phyloP scores from a whole-genome alignment of 2,888 invertebrate species.

The Eupithecia centaureata region DNA sequence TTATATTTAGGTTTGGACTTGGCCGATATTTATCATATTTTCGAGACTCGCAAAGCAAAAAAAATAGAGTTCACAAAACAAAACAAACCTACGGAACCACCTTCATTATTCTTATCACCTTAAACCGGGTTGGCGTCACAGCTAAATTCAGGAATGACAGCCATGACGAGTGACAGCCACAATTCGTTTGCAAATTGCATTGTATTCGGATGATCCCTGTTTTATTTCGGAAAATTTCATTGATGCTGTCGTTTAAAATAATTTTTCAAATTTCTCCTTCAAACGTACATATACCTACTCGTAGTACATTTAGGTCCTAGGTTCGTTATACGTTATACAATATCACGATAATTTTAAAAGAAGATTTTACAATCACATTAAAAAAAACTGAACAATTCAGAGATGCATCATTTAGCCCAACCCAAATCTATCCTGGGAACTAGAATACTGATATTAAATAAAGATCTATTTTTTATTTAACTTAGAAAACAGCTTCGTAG shows the following conservation, averaged over 20 bases:
- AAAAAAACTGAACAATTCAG: too few relatives aligned
- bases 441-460: too few relatives aligned
- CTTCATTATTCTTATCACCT: slow-evolving; percentile 9
- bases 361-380: too few relatives aligned
- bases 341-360: neutral
- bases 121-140: slow-evolving; percentile 21
- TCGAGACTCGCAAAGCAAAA: neutral
- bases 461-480: too few relatives aligned
- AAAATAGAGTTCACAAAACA: neutral
- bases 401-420: too few relatives aligned
- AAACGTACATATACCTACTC: too few relatives aligned
- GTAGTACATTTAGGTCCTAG: neutral
- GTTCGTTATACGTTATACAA: neutral
- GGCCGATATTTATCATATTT: too few relatives aligned
- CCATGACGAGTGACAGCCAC: slow-evolving; percentile 29
- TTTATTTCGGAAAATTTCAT: slow-evolving; percentile 24
- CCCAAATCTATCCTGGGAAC: too few relatives aligned
- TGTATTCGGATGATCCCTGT: slow-evolving; percentile 28
- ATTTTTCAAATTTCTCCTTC: neutral
- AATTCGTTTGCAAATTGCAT: slow-evolving; percentile 30
- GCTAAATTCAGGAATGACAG: slow-evolving; percentile 17
- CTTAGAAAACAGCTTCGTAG: too few relatives aligned
- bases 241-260: neutral
- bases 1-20: too few relatives aligned
- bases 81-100: neutral